Conservation (phyloP, 2,888 invertebrate species). For the Cantharis flavilabris region DNA sequence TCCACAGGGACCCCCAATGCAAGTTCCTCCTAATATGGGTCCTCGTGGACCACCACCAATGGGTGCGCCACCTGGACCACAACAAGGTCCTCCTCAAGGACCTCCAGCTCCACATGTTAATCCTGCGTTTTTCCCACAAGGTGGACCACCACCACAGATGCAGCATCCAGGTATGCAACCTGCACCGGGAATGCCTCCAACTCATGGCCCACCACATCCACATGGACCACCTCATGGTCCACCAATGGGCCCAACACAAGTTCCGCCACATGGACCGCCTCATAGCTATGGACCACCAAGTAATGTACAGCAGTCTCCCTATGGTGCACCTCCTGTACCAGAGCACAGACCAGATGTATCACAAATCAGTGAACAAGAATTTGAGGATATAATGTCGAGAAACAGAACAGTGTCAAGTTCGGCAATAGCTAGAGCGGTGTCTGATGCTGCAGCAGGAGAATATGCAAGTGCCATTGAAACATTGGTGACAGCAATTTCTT, state of each 20-base stretch:
- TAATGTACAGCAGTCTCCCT: conserved; percentile 57
- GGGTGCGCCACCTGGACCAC: conserved; percentile 58
- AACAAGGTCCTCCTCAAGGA: conserved; percentile 59
- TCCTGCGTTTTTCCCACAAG: conserved; percentile 93
- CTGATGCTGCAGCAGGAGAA: conserved; percentile 96
- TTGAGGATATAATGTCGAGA: conserved; percentile 97
- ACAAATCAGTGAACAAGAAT: conserved; percentile 88
- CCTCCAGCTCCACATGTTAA: conserved; percentile 91
- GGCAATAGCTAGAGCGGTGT: conserved; percentile 95
- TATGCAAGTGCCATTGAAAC: conserved; percentile 99
- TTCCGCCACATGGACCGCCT: conserved; percentile 57
- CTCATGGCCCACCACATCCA: conserved; percentile 69
- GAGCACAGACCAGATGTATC: conserved; percentile 62
- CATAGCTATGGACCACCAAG: conserved; percentile 61
- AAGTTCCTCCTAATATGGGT: conserved; percentile 63
- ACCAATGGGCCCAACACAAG: conserved; percentile 61
- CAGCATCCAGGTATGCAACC: conserved; percentile 60
- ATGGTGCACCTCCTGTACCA: conserved; percentile 65
- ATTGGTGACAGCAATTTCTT: conserved; percentile 95
- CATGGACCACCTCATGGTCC: conserved; percentile 66
- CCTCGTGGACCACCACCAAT: conserved; percentile 62
- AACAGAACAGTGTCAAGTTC: conserved; percentile 97
- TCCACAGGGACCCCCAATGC: conserved; percentile 72
- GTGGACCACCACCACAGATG: conserved; percentile 63
- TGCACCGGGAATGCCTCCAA: conserved; percentile 64